Evolutionary conservation across 2,113 vertebrate species (phyloP), one percentile per base, ranked within the genome.

Genomic region (Chitala chitala): DNA sequence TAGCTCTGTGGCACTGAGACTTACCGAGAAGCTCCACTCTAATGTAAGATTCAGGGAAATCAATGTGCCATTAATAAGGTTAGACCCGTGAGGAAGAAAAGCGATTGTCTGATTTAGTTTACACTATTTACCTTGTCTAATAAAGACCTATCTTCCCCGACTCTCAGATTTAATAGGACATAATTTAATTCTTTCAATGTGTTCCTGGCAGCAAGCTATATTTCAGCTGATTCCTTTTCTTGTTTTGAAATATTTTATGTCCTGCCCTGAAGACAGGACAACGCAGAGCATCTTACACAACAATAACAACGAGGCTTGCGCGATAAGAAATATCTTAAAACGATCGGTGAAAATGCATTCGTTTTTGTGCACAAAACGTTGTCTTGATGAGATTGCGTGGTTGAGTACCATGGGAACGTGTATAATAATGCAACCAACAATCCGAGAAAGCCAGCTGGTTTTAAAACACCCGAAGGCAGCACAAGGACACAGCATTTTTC

Each of bases 11-110:
- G 66, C 85, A 73, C 85, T 82, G 82, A 83, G 79, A 81, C n/a
- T 69, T 81, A 84, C 83, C 86, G 78, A 82, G 76, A 87, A 78
- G 72, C 79, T 82, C 74, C 83, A 83, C 83, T 82, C 86, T 86
- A 88, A 86, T 86, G 82, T 86, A 83, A 80, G 79, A 84, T 88
- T 82, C 83, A 81, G 77, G 70, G 73, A 75, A 84, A 86, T 79
- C 86, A 85, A 86, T 84, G 80, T 85, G 79, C 78, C 73, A 82
- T 78, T 86, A 87, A 85, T 78, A 80, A 86, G 80, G 76, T 73
- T 81, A 82, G 75, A 82, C 78, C 83, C 31, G 85, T 85, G 82
- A 76, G 78, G 82, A 77, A 78, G 63, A 69, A n/a, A 53, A 61
- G 12, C 8, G 53, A 51, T 50, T 63, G 54, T n/a, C n/a, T n/a